Evolutionary conservation across 2,888 invertebrate species (phyloP).

Genomic region (Psylliodes chrysocephalus): DNA sequence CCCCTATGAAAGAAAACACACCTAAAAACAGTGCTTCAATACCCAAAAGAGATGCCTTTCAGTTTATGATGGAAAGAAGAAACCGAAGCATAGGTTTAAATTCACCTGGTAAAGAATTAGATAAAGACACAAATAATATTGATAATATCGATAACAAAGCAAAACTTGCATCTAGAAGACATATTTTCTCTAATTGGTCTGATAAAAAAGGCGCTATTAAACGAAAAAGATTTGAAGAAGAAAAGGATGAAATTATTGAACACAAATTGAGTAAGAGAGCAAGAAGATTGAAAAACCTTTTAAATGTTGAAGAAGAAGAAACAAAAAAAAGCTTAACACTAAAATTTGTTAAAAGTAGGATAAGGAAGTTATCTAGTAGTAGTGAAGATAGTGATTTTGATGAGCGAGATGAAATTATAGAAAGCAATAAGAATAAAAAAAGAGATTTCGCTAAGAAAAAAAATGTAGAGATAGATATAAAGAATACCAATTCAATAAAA

Average conservation of each 20-base stretch:
- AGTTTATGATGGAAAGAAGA: conserved; percentile 75
- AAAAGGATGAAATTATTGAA: conserved; percentile 69
- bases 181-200: conserved; percentile 71
- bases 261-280: conserved; percentile 71
- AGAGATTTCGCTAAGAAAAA: neutral
- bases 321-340: neutral
- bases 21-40: neutral
- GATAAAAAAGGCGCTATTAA: conserved; percentile 72
- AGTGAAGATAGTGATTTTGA: conserved; percentile 35
- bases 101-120: conserved; percentile 70
- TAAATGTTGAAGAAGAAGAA: conserved; percentile 45
- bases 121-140: conserved; percentile 55
- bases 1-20: conserved; percentile 14
- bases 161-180: conserved; percentile 63
- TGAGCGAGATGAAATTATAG: conserved; percentile 19
- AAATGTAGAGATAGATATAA: neutral
- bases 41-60: conserved; percentile 68
- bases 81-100: conserved; percentile 73
- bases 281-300: conserved; percentile 68
- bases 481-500: neutral
- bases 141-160: conserved; percentile 32
- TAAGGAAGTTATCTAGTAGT: conserved; percentile 13
- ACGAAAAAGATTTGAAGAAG: conserved; percentile 68
- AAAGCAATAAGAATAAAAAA: neutral
- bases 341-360: conserved; percentile 13